These are phyloP conservation scores for Diabrotica virgifera DNA, from an alignment of 1,140 invertebrate species.

Conservation along the genomic window DNA sequence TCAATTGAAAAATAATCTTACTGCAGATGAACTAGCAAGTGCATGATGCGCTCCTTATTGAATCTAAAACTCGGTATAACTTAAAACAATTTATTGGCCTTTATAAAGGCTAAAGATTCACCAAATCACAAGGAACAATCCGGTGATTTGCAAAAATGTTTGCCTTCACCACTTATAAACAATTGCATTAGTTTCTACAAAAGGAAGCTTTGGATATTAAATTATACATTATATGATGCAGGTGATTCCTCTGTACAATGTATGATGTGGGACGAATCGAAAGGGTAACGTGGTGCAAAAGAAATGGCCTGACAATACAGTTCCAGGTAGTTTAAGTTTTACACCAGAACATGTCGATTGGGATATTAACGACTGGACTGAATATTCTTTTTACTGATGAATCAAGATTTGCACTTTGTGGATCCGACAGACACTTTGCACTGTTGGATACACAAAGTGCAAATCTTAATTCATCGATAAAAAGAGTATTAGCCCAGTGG, in stretches of 20 bases:
- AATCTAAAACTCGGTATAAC: no score
- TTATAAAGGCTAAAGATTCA: background rate
- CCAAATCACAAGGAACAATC: background rate
- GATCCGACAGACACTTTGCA: no score
- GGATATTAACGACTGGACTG: no score
- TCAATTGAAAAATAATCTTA: constrained; percentile 5
- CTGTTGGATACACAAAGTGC: no score
- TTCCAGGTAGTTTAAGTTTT: constrained; percentile 4
- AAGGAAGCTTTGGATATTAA: constrained; percentile 1
- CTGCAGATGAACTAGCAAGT: constrained; percentile 3
- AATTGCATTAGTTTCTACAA: no score
- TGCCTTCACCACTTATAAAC: constrained; percentile 5
- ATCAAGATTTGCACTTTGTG: no score
- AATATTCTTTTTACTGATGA: no score
- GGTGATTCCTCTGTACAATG: background rate
- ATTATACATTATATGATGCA: background rate
- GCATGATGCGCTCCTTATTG: background rate
- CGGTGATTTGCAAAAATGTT: constrained; percentile 5
- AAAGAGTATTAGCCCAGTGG: no score
- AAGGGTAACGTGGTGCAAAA: background rate
- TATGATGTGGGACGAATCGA: no score
- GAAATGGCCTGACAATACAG: constrained; percentile 3
- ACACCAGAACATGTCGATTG: no score
- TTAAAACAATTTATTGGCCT: background rate
- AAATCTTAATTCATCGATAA: no score